A percentile compares a stretch with the other conserved stretches of the same genome.
Conservation (phyloP, 1,140 invertebrate species). For the Drosophila pandora region DNA sequence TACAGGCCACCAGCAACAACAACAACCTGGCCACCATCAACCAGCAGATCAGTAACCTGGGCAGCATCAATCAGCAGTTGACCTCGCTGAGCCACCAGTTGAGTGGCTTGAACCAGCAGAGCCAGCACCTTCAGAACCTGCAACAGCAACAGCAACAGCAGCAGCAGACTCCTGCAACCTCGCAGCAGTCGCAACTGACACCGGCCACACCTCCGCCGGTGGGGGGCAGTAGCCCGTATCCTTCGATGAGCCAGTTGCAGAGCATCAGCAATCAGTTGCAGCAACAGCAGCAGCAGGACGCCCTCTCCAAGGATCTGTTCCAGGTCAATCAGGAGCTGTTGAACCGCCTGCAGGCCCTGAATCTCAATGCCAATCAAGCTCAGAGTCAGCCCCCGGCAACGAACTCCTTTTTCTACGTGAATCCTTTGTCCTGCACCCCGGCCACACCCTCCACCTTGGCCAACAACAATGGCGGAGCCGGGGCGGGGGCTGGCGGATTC, state of each 20-base stretch:
- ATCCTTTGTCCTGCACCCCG: conserved; percentile 77
- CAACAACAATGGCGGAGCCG: conserved; percentile 59
- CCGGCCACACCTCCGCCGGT: conserved; percentile 50
- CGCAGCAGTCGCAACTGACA: conserved; percentile 57
- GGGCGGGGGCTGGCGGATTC: conserved; percentile 45
- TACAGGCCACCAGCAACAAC: conserved; percentile 81
- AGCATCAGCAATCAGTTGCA: conserved; percentile 76
- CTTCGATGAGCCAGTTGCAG: conserved; percentile 77
- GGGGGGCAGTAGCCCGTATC: conserved; percentile 56
- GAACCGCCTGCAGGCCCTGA: conserved; percentile 86
- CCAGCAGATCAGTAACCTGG: conserved; percentile 83
- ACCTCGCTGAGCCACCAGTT: conserved; percentile 80
- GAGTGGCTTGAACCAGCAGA: conserved; percentile 83
- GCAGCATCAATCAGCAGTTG: conserved; percentile 82
- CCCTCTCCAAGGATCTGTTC: conserved; percentile 78
- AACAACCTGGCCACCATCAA: conserved; percentile 83
- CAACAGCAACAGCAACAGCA: conserved; percentile 82
- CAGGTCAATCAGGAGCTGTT: conserved; percentile 85
- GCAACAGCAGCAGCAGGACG: conserved; percentile 75
- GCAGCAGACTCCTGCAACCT: conserved; percentile 61
- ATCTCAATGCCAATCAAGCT: conserved; percentile 68
- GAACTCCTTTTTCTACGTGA: conserved; percentile 81
- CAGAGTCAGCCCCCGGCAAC: conserved; percentile 49
- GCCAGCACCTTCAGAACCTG: conserved; percentile 80
- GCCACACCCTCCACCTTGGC: conserved; percentile 48